Evolutionary conservation across 1,140 invertebrate genomes (phyloP), one percentile per base, ranked within the genome.

Genomic region (Ceratitis capitata): DNA sequence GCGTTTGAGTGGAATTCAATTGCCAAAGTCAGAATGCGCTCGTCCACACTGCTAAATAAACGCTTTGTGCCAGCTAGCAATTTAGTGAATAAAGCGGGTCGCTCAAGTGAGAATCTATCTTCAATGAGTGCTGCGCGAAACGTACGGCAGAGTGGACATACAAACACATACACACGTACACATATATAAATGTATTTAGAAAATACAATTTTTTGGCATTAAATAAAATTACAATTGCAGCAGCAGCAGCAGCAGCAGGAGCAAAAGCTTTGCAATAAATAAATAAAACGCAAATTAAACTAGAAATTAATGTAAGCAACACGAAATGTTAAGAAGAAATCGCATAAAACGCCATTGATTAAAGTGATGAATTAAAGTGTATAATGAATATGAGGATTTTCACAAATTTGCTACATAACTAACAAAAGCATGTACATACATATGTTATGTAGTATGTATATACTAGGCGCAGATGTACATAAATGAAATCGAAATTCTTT

Each of bases 101-200:
- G 82, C 47, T 83, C 53, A 58, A 83, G 47, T 83, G 82, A 83
- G 82, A 83, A 83, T 83, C 47, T 83, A 14, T 83, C 42, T 32
- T 78, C 12, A 39, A 39, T 78, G 69, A 78, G 69, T 26, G 69
- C 69, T 26, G 69, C 69, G 69, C 39, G 45, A 56, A 19, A 26
- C 9, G 39, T 19, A 42, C 23, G 69, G 39, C 69, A 39, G 23
- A 78, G 35, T 47, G 39, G n/a, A n/a, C 42, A 45, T 78, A 69
- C n/a, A n/a, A n/a, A n/a, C n/a, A n/a, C n/a, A n/a, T n/a, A n/a
- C n/a, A n/a, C n/a, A n/a, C n/a, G n/a, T n/a, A n/a, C n/a, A n/a
- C n/a, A n/a, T n/a, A n/a, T n/a, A n/a, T 53, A 49, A 9, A 49
- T 49, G 47, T 49, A 56, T 56, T 26, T 61, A 29, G 56, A 61